These are phyloP conservation scores for Cyprinella venusta DNA, from an alignment of 2,797 vertebrate genomes.

Conservation along the genomic window DNA sequence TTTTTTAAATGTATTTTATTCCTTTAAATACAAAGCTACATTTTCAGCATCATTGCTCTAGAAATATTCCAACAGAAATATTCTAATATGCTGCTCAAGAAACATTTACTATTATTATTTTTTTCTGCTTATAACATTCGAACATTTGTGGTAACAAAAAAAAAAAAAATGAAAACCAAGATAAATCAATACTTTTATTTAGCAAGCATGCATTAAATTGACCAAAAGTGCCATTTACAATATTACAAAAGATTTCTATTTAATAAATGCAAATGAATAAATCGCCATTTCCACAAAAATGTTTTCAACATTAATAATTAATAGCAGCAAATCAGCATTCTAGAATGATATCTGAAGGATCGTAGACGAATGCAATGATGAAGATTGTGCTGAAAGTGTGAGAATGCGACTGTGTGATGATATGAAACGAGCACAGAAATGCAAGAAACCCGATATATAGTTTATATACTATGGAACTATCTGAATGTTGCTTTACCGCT, in stretches of 20 bases:
- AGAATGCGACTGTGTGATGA: not conserved
- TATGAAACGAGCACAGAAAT: not conserved
- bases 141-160: too few relatives aligned
- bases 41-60: not conserved
- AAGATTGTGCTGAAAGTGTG: too few relatives aligned
- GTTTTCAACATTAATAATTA: not conserved
- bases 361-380: too few relatives aligned
- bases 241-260: not conserved
- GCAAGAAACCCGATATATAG: not conserved
- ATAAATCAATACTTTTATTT: too few relatives aligned
- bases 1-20: too few relatives aligned
- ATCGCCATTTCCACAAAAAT: not conserved
- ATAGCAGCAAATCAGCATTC: not conserved
- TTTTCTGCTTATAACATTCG: too few relatives aligned
- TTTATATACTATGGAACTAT: not conserved
- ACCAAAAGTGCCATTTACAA: not conserved
- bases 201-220: not conserved
- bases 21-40: not conserved
- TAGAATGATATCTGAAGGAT: not conserved
- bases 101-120: not conserved
- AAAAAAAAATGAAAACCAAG: too few relatives aligned
- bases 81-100: not conserved
- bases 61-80: not conserved
- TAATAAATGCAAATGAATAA: not conserved
- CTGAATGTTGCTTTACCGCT: not conserved